Evolutionary conservation across 2,888 invertebrate species (phyloP).

Genomic region (Dexiosoma caninum): DNA sequence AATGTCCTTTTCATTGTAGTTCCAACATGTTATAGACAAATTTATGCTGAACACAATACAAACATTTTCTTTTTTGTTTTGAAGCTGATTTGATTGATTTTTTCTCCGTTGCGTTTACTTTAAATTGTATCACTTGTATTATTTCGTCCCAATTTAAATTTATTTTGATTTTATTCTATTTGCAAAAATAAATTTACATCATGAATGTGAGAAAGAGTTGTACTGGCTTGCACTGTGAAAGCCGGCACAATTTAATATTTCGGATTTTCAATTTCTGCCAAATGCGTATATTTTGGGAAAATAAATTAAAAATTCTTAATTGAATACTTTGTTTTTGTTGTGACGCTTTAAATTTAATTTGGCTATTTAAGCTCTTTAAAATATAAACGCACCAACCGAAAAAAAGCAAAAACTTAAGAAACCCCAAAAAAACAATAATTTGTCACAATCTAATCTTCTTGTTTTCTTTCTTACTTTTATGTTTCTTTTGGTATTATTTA

Average conservation of each 20-base stretch:
- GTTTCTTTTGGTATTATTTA: constrained; percentile 8
- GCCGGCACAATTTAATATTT: constrained; percentile 1
- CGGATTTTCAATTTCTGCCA: not conserved
- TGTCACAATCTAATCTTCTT: constrained; percentile 33
- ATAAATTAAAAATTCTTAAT: constrained; percentile 22
- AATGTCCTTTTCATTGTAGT: constrained; percentile 37
- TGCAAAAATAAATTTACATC: not conserved
- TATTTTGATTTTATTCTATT: not conserved
- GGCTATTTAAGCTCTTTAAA: constrained; percentile 23
- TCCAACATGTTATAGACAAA: constrained; percentile 58
- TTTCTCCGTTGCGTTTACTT: not conserved
- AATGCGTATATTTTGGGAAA: constrained; percentile 8
- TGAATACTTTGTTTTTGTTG: too few relatives aligned
- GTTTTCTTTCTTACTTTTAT: not conserved
- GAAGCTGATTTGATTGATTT: constrained; percentile 49
- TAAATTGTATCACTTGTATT: not conserved
- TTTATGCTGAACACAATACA: constrained; percentile 39
- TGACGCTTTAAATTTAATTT: constrained; percentile 14
- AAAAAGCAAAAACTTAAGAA: constrained; percentile 1
- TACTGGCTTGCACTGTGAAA: not conserved
- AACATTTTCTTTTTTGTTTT: constrained; percentile 35
- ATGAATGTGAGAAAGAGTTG: not conserved
- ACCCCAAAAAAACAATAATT: constrained; percentile 28
- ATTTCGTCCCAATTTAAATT: not conserved
- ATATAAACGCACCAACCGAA: not conserved